Conservation (phyloP, 2,797 vertebrate species). For the Parambassis ranga region DNA sequence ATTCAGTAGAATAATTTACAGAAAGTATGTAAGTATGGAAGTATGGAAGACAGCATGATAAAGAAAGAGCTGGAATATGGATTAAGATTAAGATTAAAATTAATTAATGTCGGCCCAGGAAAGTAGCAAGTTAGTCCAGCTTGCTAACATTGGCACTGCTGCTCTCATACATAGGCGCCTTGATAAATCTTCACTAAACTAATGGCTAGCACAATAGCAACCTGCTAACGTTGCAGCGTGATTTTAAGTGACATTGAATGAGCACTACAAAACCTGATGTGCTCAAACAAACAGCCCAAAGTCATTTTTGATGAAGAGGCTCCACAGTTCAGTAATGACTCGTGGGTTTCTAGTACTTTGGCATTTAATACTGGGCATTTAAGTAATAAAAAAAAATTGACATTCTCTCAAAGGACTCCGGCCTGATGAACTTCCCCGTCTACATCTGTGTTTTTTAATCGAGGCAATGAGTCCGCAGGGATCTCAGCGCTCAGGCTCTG, state of each 20-base stretch:
- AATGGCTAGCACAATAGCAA: background rate
- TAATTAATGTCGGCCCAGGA: too few relatives aligned
- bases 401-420: slow-evolving; percentile 22
- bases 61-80: too few relatives aligned
- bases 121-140: background rate
- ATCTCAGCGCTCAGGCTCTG: background rate
- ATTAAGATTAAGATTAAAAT: too few relatives aligned
- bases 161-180: background rate
- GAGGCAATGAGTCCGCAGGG: background rate
- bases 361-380: slow-evolving; percentile 40
- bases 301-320: background rate
- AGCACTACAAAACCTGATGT: background rate
- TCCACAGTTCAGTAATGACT: slow-evolving; percentile 1
- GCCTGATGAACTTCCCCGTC: slow-evolving; percentile 18
- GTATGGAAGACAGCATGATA: too few relatives aligned
- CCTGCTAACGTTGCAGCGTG: too few relatives aligned
- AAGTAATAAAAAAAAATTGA: slow-evolving; percentile 31
- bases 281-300: background rate
- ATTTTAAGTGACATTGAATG: too few relatives aligned
- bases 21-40: too few relatives aligned
- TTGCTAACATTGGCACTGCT: background rate
- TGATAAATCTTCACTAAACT: background rate
- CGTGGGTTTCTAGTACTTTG: slow-evolving; percentile 14
- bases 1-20: too few relatives aligned
- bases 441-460: background rate